Evolutionary conservation across 2,113 vertebrate genomes (phyloP).

Genomic region (Pseudorectes ferrugineus): DNA sequence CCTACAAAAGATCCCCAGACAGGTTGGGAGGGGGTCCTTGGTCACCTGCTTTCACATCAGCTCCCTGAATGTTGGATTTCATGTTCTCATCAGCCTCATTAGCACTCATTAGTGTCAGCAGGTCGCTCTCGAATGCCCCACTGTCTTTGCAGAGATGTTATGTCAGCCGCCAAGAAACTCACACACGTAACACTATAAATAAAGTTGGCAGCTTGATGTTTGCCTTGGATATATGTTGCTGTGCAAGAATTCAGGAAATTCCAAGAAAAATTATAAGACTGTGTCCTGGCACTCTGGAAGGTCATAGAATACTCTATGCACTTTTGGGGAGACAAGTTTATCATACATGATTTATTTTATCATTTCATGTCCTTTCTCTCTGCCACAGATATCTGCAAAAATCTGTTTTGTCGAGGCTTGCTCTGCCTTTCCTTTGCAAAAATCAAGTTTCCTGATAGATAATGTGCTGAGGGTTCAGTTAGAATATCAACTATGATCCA

Average conservation of each 20-base stretch:
- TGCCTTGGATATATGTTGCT: neutral
- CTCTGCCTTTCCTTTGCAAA: neutral
- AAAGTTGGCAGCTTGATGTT: accelerated
- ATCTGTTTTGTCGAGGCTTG: neutral
- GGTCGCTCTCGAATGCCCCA: neutral
- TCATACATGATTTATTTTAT: neutral
- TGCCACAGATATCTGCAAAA: neutral
- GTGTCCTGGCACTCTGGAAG: neutral
- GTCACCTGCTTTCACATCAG: neutral
- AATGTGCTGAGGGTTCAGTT: neutral
- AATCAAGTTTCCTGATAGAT: neutral
- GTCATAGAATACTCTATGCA: neutral
- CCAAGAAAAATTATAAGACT: neutral
- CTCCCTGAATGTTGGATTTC: neutral
- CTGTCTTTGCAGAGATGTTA: neutral
- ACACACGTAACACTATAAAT: neutral
- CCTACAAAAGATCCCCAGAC: neutral
- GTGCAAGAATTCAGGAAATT: neutral
- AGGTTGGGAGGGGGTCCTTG: neutral
- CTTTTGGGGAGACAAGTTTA: neutral
- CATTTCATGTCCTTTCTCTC: neutral
- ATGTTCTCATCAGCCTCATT: neutral
- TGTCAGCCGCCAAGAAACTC: neutral
- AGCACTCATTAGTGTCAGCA: neutral
- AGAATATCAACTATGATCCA: neutral